Evolutionary conservation across 1,140 invertebrate genomes (phyloP), one percentile per base, ranked within the genome.

Genomic region (Euborellia annulipes): DNA sequence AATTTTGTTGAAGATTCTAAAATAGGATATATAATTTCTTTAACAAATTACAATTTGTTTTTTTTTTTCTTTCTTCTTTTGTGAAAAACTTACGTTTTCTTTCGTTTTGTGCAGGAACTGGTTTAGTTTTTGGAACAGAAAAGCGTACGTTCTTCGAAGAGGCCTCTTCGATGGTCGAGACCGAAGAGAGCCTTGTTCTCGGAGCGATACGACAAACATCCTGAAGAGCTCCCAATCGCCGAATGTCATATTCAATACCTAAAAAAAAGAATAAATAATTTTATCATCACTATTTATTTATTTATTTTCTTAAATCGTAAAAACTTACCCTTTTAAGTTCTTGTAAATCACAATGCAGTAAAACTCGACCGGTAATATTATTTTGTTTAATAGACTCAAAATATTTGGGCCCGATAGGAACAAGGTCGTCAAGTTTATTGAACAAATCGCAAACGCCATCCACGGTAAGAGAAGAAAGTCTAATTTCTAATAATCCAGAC

Each of bases 191-290:
- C 76, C 75, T 30, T 77, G 70, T 59, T 85, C 73, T 18, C 86
- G 69, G n/a, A 92, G 64, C 23, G 77, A 77, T 7, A 76, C 67
- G 23, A 91, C 68, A 0, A 85, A 65, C 55, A 88, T 73, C 52
- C 83, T 79, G 57, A 95, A 95, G 30, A 95, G 67, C 65, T 95
- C 89, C 93, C 93, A 97, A 63, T 97, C 92, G 0, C 93, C 93
- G 65, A 96, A 97, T 20, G 77, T 82, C 72, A 97, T 84, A 48
- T 79, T 72, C 36, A 96, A 60, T 41, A 92, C 77, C 79, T 85
- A 54, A 32, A 53, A 49, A 52, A 49, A 48, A 58, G 50, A 49
- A 50, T n/a, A n/a, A n/a, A n/a, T n/a, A n/a, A n/a, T n/a, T n/a
- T n/a, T n/a, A n/a, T n/a, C n/a, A n/a, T n/a, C n/a, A n/a, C 6